Conservation (phyloP, 2,888 invertebrate genomes). For the Drosophila antonietae region DNA sequence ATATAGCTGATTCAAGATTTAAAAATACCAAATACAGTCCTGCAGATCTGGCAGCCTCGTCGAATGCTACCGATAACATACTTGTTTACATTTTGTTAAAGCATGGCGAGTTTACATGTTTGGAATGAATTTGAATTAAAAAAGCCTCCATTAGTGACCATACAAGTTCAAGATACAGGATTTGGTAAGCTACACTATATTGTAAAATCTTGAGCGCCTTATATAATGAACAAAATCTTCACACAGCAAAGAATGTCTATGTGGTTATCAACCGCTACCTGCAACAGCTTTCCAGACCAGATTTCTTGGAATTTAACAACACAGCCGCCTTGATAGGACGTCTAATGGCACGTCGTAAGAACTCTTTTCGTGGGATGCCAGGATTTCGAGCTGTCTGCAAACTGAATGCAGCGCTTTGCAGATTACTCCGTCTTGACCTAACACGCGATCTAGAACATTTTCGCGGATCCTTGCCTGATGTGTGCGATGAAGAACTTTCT, state of each 20-base stretch:
- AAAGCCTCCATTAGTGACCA: slow-evolving; percentile 79
- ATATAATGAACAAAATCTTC: neutral
- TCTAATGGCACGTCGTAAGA: slow-evolving; percentile 82
- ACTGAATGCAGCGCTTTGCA: slow-evolving; percentile 80
- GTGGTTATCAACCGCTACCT: slow-evolving; percentile 59
- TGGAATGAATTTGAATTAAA: slow-evolving; percentile 82
- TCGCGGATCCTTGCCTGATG: slow-evolving; percentile 76
- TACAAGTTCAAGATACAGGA: slow-evolving; percentile 55
- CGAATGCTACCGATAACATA: slow-evolving; percentile 3
- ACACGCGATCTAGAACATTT: slow-evolving; percentile 75
- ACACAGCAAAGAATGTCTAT: slow-evolving; percentile 68
- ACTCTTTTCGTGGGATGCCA: slow-evolving; percentile 80
- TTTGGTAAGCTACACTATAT: slow-evolving; percentile 66
- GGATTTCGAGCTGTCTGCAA: slow-evolving; percentile 81
- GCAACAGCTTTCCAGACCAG: slow-evolving; percentile 42
- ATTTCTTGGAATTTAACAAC: slow-evolving; percentile 67
- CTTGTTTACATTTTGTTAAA: slow-evolving; percentile 29
- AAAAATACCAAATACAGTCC: neutral
- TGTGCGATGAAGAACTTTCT: slow-evolving; percentile 44
- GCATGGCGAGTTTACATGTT: slow-evolving; percentile 69
- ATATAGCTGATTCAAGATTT: neutral
- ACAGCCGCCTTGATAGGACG: slow-evolving; percentile 81
- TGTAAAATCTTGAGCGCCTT: too few relatives aligned
- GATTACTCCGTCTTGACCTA: slow-evolving; percentile 78
- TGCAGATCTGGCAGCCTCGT: slow-evolving; percentile 21